These are phyloP conservation scores for Distichodus sexfasciatus DNA, from an alignment of 2,797 vertebrate genomes.

Conservation along the genomic window DNA sequence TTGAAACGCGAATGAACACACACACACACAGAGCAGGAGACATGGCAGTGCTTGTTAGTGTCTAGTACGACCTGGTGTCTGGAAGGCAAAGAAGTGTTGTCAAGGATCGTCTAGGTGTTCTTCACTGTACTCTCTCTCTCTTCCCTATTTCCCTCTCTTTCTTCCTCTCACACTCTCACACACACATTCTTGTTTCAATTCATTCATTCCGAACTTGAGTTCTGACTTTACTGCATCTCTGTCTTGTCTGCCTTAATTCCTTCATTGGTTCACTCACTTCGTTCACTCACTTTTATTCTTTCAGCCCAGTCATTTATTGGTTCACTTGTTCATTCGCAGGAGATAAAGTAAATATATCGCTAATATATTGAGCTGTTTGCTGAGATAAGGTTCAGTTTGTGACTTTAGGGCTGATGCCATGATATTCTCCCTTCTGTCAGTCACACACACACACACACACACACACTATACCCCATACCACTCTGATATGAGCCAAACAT, in stretches of 20 bases:
- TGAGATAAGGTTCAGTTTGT: not conserved
- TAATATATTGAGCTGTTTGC: not conserved
- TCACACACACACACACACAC: not conserved
- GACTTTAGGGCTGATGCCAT: not conserved
- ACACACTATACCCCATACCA: no score
- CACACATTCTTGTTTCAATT: no score
- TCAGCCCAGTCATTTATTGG: not conserved
- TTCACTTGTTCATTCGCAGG: not conserved
- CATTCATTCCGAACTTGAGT: no score
- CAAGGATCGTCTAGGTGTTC: not conserved
- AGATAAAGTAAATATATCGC: not conserved
- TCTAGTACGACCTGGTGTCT: slow-evolving; percentile 18
- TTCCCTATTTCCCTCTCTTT: not conserved
- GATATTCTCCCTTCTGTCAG: not conserved
- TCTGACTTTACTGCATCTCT: no score
- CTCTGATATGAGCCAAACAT: not conserved
- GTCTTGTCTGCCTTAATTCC: not conserved
- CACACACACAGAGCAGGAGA: slow-evolving; percentile 2
- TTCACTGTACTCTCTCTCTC: slow-evolving; percentile 1
- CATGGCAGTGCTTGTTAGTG: slow-evolving; percentile 32
- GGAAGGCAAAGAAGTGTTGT: slow-evolving; percentile 11
- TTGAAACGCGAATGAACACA: not conserved
- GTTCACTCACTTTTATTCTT: not conserved
- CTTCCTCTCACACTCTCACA: no score
- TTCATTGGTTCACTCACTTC: not conserved